These are phyloP conservation scores for Armadillidium nasatum DNA, from an alignment of 1,140 invertebrate species.

Conservation along the genomic window DNA sequence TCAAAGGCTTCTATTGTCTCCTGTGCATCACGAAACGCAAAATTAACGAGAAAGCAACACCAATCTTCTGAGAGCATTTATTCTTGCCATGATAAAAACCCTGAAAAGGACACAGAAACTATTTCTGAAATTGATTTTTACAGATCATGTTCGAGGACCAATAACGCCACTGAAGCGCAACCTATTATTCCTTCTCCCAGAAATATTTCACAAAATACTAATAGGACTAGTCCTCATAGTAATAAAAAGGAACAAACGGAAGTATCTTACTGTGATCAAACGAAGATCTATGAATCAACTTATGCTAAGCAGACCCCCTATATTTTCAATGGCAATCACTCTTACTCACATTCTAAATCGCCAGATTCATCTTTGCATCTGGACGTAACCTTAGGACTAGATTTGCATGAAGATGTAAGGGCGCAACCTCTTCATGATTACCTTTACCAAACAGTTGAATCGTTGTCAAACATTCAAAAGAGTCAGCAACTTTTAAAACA, in stretches of 20 bases:
- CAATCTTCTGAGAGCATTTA: neutral
- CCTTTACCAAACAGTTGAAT: neutral
- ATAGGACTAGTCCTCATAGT: neutral
- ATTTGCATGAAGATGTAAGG: neutral
- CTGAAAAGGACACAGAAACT: neutral
- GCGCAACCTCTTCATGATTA: neutral
- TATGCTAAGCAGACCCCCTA: neutral
- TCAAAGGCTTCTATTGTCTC: neutral
- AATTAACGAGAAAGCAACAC: neutral
- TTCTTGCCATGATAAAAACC: neutral
- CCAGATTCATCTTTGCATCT: neutral
- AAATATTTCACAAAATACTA: neutral
- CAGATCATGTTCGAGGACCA: neutral
- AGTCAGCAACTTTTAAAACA: neutral
- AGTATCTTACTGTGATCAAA: neutral
- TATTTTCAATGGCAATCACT: neutral
- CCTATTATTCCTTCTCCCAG: neutral
- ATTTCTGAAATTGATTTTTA: neutral
- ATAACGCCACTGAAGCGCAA: neutral
- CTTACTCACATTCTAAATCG: neutral
- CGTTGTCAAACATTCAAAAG: neutral
- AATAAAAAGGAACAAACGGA: neutral
- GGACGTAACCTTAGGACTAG: neutral
- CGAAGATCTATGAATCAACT: neutral
- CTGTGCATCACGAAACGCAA: neutral